Evolutionary conservation across 2,888 invertebrate genomes (phyloP), one percentile per base, ranked within the genome.

Genomic region (Caenorhabditis angaria): DNA sequence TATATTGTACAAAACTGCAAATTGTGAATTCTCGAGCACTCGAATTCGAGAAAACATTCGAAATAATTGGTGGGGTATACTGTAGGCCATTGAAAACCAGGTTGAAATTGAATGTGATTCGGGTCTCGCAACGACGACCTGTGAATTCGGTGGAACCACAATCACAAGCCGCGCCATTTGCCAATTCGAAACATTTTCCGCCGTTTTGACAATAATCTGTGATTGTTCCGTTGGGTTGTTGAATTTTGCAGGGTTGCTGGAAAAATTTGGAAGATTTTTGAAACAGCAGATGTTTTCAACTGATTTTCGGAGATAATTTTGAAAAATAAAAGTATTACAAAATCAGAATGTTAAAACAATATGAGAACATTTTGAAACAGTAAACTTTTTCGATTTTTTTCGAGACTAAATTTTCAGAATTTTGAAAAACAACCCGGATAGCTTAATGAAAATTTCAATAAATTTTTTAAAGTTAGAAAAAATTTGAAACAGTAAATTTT

Each of bases 1-100:
- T 67, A 47, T 72, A 72, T 48, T 67, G 71, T 25, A 72, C 57
- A 22, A 72, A 72, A 2, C 67, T 57, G 50, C 71, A 72, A 6
- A 72, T 51, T 24, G 71, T 72, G 64, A 67, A 72, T 48, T 67
- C 55, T 29, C 51, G 18, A 29, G 65, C 57, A 2, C 51, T 60
- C 0, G 32, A 20, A 25, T 61, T 61, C 10, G 60, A 60, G n/a
- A 72, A 60, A 6, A 10, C 8, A 10, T 0, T 50, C 4, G 71
- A 61, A 4, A 72, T 64, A 12, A 72, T 64, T 22, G 61, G 53
- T 0, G 71, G 71, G 2, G 41, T 20, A 48, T 67, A 72, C n/a
- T 27, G 22, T 14, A 72, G 47, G 4, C 71, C 71, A 27, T 72
- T 72, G 67, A 72, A 72, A 1, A 72, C 64, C 47, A 72, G 41